These are phyloP conservation scores for Loxodonta africana DNA, from an alignment of 2,113 vertebrate species.

Conservation along the genomic window DNA sequence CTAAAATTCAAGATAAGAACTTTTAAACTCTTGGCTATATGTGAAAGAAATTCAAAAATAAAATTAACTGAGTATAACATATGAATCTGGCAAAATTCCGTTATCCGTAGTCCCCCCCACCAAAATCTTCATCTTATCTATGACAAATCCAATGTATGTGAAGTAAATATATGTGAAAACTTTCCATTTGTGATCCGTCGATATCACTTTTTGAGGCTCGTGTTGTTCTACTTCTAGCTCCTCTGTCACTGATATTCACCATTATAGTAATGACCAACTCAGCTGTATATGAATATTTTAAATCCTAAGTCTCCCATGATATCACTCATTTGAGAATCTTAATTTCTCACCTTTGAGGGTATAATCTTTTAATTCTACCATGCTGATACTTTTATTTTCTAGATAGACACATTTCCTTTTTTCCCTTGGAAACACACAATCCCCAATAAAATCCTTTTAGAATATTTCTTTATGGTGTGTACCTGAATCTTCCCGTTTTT, in stretches of 20 bases:
- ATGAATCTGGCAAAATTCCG: background rate
- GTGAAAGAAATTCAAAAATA: background rate
- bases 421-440: background rate
- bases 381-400: background rate
- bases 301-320: background rate
- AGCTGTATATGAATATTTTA: background rate
- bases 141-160: background rate
- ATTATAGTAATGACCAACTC: background rate
- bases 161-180: background rate
- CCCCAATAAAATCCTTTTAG: background rate
- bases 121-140: background rate
- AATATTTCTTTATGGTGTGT: background rate
- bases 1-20: background rate
- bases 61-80: background rate
- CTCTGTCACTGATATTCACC: background rate
- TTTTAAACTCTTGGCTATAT: background rate
- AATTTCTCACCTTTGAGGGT: background rate
- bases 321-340: background rate
- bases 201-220: background rate
- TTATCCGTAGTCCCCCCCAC: background rate
- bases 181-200: background rate
- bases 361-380: background rate
- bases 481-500: background rate
- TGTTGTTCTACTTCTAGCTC: background rate
- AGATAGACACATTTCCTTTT: background rate